Percentiles rank a stretch among this genome's conserved stretches.
These are phyloP conservation scores for Mythimna pallens DNA, from an alignment of 2,888 invertebrate genomes.

Conservation along the genomic window DNA sequence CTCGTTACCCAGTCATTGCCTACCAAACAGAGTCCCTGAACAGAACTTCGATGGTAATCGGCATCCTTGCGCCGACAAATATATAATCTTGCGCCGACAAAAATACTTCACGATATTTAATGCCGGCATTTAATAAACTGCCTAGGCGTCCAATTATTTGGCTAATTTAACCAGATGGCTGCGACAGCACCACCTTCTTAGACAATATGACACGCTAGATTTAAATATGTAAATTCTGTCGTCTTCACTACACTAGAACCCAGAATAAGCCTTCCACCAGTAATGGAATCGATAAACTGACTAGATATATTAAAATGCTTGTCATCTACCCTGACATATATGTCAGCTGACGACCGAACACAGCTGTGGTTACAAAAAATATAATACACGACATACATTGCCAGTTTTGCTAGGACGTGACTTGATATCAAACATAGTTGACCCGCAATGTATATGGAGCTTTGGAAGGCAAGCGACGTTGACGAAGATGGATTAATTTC, in stretches of 20 bases:
- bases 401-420: constrained; percentile 19
- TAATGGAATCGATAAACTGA: constrained; percentile 55
- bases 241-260: neutral
- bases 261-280: constrained; percentile 51
- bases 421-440: neutral
- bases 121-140: too few species aligned
- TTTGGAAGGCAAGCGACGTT: neutral
- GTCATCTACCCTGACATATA: constrained; percentile 61
- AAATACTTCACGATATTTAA: too few species aligned
- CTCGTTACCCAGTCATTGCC: too few species aligned
- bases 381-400: constrained; percentile 38
- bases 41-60: too few species aligned
- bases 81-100: too few species aligned
- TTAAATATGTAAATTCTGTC: neutral
- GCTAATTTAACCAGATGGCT: too few species aligned
- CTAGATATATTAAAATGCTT: constrained; percentile 65
- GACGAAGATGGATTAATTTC: constrained; percentile 61
- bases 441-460: constrained; percentile 32
- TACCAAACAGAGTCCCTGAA: too few species aligned
- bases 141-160: too few species aligned
- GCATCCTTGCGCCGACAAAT: too few species aligned
- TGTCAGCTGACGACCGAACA: constrained; percentile 49
- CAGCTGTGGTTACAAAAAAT: constrained; percentile 54
- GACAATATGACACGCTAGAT: neutral
- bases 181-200: too few species aligned